These are phyloP conservation scores for Chelmon rostratus DNA, from an alignment of 2,797 vertebrate species.

Conservation along the genomic window DNA sequence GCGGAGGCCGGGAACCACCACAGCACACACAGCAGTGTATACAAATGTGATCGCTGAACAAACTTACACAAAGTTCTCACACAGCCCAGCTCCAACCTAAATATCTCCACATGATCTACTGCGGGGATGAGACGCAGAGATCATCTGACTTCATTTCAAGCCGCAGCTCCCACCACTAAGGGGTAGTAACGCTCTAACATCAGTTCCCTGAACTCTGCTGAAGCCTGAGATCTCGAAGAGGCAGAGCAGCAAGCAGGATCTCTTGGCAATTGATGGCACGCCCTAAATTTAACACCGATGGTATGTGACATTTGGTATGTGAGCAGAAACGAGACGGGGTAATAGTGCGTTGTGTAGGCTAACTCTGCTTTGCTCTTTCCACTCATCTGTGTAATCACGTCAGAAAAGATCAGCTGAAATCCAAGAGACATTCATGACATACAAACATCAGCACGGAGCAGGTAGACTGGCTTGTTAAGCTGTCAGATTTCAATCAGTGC, in stretches of 20 bases:
- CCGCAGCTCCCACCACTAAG: slow-evolving; percentile 59
- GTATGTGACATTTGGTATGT: slow-evolving; percentile 20
- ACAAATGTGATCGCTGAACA: neutral
- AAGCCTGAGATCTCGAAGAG: slow-evolving; percentile 8
- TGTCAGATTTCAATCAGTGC: slow-evolving; percentile 39
- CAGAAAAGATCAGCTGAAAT: slow-evolving; percentile 33
- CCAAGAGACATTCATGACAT: neutral
- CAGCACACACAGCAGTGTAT: neutral
- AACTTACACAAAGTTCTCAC: neutral
- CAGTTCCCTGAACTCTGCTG: neutral
- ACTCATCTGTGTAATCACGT: slow-evolving; percentile 31
- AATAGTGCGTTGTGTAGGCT: neutral
- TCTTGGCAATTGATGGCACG: neutral
- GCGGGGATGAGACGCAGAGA: neutral
- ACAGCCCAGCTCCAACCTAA: neutral
- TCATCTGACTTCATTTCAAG: slow-evolving; percentile 1
- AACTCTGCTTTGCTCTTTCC: slow-evolving; percentile 31
- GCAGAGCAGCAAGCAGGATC: neutral
- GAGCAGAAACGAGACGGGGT: neutral
- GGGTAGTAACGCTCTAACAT: slow-evolving; percentile 54
- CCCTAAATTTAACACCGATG: neutral
- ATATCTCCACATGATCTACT: neutral
- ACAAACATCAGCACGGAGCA: neutral
- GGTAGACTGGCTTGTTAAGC: slow-evolving; percentile 38
- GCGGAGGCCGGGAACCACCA: too few relatives aligned